Conservation (phyloP, 2,888 invertebrate genomes). For the Orgyia antiqua region DNA sequence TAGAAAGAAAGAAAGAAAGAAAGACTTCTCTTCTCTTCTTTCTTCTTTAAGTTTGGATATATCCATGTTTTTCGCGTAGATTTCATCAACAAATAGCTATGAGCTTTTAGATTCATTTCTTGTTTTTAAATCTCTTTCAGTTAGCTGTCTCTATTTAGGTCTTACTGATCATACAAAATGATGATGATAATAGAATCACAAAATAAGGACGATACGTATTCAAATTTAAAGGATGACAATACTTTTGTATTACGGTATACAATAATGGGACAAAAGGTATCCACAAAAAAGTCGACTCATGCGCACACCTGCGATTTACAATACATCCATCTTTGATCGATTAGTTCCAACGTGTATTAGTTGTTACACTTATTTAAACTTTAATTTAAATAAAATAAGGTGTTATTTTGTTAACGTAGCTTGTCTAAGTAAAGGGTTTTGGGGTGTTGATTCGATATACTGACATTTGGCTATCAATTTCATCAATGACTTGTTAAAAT, state of each 20-base stretch:
- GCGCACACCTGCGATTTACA: constrained; percentile 71
- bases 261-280: constrained; percentile 35
- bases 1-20: no score
- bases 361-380: constrained; percentile 8
- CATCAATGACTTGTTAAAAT: constrained; percentile 15
- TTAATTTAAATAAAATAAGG: background rate
- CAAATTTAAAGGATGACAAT: constrained; percentile 39
- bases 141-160: no score
- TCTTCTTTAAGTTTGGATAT: no score
- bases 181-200: no score
- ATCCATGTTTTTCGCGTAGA: no score
- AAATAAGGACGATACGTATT: constrained; percentile 15
- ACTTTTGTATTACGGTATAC: constrained; percentile 22
- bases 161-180: no score
- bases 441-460: constrained; percentile 6
- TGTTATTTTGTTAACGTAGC: constrained; percentile 7
- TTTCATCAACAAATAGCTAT: no score
- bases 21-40: no score
- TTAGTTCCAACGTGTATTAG: constrained; percentile 41
- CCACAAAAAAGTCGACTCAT: constrained; percentile 61
- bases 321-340: constrained; percentile 64
- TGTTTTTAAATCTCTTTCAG: no score
- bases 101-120: no score
- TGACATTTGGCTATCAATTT: constrained; percentile 23
- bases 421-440: constrained; percentile 15